Evolutionary conservation across 1,140 invertebrate genomes (phyloP).

Genomic region (Hypothenemus hampei): DNA sequence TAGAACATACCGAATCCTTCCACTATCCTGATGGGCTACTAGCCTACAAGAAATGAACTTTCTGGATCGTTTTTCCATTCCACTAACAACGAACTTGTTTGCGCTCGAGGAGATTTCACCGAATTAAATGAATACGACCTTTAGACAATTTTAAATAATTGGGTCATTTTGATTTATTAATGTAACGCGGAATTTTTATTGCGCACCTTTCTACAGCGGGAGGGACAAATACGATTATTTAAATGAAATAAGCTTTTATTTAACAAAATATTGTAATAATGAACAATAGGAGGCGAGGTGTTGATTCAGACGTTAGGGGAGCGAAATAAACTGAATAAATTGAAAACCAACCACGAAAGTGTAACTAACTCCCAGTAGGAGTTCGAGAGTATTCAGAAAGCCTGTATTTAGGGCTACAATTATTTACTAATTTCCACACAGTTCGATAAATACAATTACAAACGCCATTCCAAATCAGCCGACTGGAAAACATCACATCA

Average conservation of each 20-base stretch:
- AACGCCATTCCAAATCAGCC: conserved; percentile 26
- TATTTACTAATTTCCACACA: conserved; percentile 41
- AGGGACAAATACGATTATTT: conserved; percentile 2
- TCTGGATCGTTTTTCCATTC: conserved; percentile 23
- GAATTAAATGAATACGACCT: conserved; percentile 38
- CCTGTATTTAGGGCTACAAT: conserved; percentile 39
- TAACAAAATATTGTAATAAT: too few species aligned
- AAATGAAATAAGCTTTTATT: too few species aligned
- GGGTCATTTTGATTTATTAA: conserved; percentile 39
- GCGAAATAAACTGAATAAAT: conserved; percentile 26
- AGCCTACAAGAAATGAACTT: conserved; percentile 30
- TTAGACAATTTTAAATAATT: conserved; percentile 33
- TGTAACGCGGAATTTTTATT: too few species aligned
- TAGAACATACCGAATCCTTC: conserved; percentile 29
- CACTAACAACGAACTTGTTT: conserved; percentile 5
- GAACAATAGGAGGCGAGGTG: conserved; percentile 19
- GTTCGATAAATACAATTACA: conserved; percentile 41
- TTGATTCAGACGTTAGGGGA: conserved; percentile 26
- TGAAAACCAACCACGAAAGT: conserved; percentile 31
- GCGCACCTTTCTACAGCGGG: background rate
- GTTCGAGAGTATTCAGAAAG: conserved; percentile 31
- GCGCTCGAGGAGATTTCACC: conserved; percentile 23
- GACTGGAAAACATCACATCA: conserved; percentile 22
- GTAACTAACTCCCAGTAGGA: conserved; percentile 38
- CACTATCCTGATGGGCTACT: conserved; percentile 24